Percentiles rank a stretch among this genome's conserved stretches.
Conservation (phyloP, 2,797 vertebrate species). For the Taeniopygia guttata region DNA sequence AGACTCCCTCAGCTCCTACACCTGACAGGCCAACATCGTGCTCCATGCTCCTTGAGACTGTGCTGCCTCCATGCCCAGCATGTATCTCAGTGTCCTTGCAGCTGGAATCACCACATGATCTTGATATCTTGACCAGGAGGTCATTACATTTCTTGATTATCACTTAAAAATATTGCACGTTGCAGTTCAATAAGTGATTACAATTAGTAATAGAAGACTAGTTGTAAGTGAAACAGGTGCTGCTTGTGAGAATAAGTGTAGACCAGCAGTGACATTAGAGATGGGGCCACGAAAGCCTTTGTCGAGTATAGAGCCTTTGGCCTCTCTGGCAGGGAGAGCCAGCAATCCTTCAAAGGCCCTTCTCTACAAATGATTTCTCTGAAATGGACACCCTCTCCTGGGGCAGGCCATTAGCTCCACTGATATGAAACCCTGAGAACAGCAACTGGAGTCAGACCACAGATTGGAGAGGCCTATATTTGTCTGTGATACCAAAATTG, state of each 20-base stretch:
- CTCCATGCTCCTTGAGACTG: no score
- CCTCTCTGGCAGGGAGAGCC: neutral
- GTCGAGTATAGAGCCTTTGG: neutral
- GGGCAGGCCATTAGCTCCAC: neutral
- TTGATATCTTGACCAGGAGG: neutral
- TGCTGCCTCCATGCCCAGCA: neutral
- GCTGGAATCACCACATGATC: neutral
- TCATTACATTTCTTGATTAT: neutral
- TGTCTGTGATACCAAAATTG: neutral
- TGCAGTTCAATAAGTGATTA: neutral
- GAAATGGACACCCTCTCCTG: neutral
- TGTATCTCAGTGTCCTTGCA: neutral
- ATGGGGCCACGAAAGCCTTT: neutral
- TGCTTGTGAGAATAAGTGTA: neutral
- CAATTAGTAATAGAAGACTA: neutral
- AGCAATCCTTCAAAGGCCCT: neutral
- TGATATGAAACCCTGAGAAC: neutral
- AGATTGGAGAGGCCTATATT: neutral
- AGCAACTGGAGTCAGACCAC: neutral
- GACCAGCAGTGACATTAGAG: no score
- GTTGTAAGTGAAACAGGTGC: neutral
- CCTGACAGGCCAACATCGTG: neutral
- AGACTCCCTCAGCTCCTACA: accelerated
- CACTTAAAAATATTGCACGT: neutral
- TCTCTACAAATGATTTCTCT: neutral